phyloP scores from a whole-genome alignment of 2,888 invertebrate genomes.

The Macrophya alboannulata region DNA sequence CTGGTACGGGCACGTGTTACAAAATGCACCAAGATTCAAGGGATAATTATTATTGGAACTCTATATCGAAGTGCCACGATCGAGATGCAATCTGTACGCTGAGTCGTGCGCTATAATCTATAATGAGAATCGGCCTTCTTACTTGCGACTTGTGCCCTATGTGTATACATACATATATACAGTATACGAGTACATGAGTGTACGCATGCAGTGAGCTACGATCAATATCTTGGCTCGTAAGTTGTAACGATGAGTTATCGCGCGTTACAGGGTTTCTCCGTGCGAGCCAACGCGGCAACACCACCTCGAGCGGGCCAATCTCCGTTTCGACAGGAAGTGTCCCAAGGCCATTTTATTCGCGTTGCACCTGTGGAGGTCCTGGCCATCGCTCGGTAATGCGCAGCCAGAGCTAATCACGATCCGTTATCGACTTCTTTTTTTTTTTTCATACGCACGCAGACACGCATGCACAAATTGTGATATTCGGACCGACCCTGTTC shows the following conservation, averaged over 20 bases:
- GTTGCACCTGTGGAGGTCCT: neutral
- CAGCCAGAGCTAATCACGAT: slow-evolving; percentile 7
- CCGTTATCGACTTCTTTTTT: neutral
- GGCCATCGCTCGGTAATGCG: neutral
- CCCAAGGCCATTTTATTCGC: slow-evolving; percentile 24
- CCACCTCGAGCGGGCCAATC: neutral
- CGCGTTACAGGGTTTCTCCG: slow-evolving; percentile 1
- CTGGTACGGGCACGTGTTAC: neutral
- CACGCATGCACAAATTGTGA: neutral
- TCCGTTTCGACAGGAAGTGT: slow-evolving; percentile 1
- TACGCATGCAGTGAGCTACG: slow-evolving; percentile 62
- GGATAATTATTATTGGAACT: slow-evolving; percentile 60
- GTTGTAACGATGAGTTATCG: slow-evolving; percentile 20
- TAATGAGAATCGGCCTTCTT: slow-evolving; percentile 69
- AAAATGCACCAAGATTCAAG: neutral
- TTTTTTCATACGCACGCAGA: neutral
- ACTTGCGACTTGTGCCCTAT: slow-evolving; percentile 18
- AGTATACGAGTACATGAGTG: neutral
- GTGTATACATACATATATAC: neutral
- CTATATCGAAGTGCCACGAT: slow-evolving; percentile 66
- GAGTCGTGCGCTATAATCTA: slow-evolving; percentile 62
- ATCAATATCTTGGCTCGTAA: slow-evolving; percentile 61
- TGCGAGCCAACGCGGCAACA: neutral
- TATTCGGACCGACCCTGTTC: too few relatives aligned
- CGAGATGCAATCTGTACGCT: slow-evolving; percentile 60